Base-by-base conservation (phyloP, 2,888 invertebrate species). In the Sialis lutaria region DNA sequence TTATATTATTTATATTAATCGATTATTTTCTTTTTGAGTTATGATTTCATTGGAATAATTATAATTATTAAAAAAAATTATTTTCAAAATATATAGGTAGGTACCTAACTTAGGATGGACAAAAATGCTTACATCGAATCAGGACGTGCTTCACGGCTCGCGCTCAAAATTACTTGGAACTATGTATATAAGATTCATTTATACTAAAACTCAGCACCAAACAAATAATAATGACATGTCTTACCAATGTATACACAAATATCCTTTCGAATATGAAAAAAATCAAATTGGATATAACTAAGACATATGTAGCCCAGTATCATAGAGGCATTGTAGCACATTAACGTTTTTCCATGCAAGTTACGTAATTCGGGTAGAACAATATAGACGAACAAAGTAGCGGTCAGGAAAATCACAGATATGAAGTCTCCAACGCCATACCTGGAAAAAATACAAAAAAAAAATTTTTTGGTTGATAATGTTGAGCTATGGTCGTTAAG, bases 331-430 rank as follows among this genome's bases (percentile, higher is more conserved):
- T 80, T 75, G 55, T 84, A 75, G 55, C 80, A 79, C 63, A 83
- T 80, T 42, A 84, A 67, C 9, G 79, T 82, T 56, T 77, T 75
- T 0, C 84, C 84, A 50, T 84, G 83, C 12, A 84, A 67, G 64
- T 84, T 85, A 48, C 75, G 73, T 47, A 83, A 65, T 51, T 74
- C 73, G 1, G 82, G 75, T 47, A 84, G 64, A 5, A 69, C 68
- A 41, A 70, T 62, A 63, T 84, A 83, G 32, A 82, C 80, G 50
- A 77, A 43, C 49, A 83, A 61, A 0, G 84, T 84, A 30, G 77
- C 56, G 5, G 72, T 61, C 52, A 83, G 66, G 56, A 81, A 83
- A 7, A 74, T 64, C 52, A 76, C 73, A n/a, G 83, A 82, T 50
- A 76, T 70, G 41, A 72, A 61, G 50, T 70, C 65, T 22, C 72